Evolutionary conservation across 2,888 invertebrate genomes (phyloP).

Genomic region (Habroteleia sp.): DNA sequence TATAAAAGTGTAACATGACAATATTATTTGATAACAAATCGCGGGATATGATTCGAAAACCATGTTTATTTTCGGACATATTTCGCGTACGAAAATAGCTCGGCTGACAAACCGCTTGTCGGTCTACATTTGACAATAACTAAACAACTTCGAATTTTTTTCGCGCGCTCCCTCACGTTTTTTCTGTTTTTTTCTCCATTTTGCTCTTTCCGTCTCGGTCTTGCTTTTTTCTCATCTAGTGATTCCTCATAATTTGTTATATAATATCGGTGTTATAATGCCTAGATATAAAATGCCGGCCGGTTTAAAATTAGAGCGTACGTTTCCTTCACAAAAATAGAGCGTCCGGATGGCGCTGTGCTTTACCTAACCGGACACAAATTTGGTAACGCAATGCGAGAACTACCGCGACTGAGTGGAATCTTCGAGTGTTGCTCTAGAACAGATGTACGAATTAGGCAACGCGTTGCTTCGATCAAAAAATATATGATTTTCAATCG

Average conservation of each 20-base stretch:
- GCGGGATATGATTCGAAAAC: slow-evolving; percentile 44
- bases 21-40: slow-evolving; percentile 11
- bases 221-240: neutral
- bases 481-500: slow-evolving; percentile 10
- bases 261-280: slow-evolving; percentile 57
- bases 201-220: neutral
- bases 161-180: slow-evolving; percentile 3
- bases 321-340: slow-evolving; percentile 79
- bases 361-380: slow-evolving; percentile 71
- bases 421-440: slow-evolving; percentile 24
- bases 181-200: neutral
- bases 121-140: slow-evolving; percentile 59
- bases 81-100: slow-evolving; percentile 49
- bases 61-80: slow-evolving; percentile 52
- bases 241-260: slow-evolving; percentile 53
- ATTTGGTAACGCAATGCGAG: slow-evolving; percentile 71
- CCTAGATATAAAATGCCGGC: slow-evolving; percentile 68
- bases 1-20: neutral
- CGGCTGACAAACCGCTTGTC: slow-evolving; percentile 58
- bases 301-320: slow-evolving; percentile 78
- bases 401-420: slow-evolving; percentile 44
- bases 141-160: slow-evolving; percentile 31
- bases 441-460: slow-evolving; percentile 42
- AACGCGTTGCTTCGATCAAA: slow-evolving; percentile 16
- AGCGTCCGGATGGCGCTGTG: slow-evolving; percentile 73